Conservation (phyloP, 2,113 vertebrate genomes). For the Cisticola juncidis region DNA sequence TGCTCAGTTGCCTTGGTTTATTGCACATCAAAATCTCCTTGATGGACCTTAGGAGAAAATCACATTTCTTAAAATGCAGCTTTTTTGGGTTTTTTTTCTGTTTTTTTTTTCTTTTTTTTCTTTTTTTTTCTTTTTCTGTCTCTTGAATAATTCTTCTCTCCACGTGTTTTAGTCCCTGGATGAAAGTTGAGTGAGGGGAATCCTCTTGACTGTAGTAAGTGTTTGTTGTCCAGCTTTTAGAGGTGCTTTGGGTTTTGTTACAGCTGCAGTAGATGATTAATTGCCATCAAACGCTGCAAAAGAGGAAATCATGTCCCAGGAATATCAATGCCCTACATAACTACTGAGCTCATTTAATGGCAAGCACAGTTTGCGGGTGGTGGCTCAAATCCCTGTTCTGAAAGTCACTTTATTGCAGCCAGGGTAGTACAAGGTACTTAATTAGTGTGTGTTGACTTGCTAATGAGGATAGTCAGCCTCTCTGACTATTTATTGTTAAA, state of each 20-base stretch:
- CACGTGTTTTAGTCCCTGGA: neutral
- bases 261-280: neutral
- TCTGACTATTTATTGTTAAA: neutral
- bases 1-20: neutral
- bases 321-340: neutral
- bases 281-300: neutral
- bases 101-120: too few species aligned
- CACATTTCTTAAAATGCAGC: neutral
- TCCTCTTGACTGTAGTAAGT: neutral
- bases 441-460: neutral
- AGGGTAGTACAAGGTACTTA: neutral
- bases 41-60: accelerated
- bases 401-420: neutral
- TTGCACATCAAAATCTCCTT: neutral
- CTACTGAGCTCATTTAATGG: neutral
- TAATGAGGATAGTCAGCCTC: neutral
- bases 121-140: neutral
- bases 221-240: neutral
- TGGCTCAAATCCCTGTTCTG: neutral
- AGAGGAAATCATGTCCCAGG: neutral
- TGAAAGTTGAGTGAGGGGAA: neutral
- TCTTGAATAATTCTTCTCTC: neutral
- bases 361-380: neutral
- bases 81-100: too few species aligned
- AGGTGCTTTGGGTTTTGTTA: neutral